Conservation (phyloP, 1,140 invertebrate genomes). For the Drosophila pseudoananassae region DNA sequence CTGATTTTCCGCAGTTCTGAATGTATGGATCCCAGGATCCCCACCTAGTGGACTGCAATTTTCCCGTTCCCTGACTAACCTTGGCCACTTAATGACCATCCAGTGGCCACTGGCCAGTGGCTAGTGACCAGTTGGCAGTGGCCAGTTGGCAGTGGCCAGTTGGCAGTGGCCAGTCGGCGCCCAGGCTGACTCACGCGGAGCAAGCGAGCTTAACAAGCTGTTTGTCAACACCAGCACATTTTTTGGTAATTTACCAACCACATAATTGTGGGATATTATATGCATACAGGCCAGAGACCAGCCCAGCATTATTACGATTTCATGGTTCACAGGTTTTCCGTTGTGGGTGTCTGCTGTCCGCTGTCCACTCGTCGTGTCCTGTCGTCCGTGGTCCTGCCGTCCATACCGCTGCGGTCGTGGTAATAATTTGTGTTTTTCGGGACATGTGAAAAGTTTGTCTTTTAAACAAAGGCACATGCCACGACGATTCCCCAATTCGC, state of each 20-base stretch:
- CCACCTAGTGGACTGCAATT: slow-evolving; percentile 14
- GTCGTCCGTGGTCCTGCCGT: slow-evolving; percentile 12
- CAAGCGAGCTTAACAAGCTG: slow-evolving; percentile 64
- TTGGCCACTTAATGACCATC: slow-evolving; percentile 79
- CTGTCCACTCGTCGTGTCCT: slow-evolving; percentile 11
- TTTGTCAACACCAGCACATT: slow-evolving; percentile 82
- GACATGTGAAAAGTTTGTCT: slow-evolving; percentile 74
- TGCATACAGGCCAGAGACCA: slow-evolving; percentile 49
- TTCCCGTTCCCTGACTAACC: slow-evolving; percentile 35
- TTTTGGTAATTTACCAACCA: slow-evolving; percentile 81
- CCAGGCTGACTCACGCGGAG: slow-evolving; percentile 36
- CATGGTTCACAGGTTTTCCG: slow-evolving; percentile 77
- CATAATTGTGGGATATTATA: slow-evolving; percentile 81
- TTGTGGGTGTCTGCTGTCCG: slow-evolving; percentile 34
- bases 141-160: too few species aligned
- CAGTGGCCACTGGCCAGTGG: slow-evolving; percentile 56
- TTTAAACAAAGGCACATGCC: slow-evolving; percentile 63
- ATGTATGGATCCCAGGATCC: slow-evolving; percentile 3
- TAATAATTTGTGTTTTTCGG: slow-evolving; percentile 63
- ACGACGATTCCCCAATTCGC: slow-evolving; percentile 4
- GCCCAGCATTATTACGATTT: slow-evolving; percentile 73
- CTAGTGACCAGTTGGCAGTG: slow-evolving; percentile 19
- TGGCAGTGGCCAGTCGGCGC: slow-evolving; percentile 17
- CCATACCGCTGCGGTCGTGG: slow-evolving; percentile 30
- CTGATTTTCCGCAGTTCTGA: slow-evolving; percentile 1